A percentile compares a stretch with the other conserved stretches of the same genome.
phyloP scores from a whole-genome alignment of 1,140 invertebrate genomes.

The Mamestra configurata region DNA sequence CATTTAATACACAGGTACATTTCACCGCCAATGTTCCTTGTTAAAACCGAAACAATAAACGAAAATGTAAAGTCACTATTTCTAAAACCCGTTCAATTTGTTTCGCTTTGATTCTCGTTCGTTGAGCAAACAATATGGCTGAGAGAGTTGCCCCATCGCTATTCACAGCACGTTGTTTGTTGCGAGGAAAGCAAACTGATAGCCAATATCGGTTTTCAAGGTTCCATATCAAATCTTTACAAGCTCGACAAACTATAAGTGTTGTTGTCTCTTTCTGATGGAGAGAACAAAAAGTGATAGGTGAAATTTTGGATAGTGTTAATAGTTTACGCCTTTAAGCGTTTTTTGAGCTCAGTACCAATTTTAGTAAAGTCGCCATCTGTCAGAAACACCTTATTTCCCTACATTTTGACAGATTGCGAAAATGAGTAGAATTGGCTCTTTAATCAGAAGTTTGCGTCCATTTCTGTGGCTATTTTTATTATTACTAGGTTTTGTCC shows the following conservation, averaged over 20 bases:
- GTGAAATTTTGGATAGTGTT: neutral
- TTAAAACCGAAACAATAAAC: slow-evolving; percentile 13
- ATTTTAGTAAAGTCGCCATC: too few species aligned
- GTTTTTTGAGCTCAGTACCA: too few species aligned
- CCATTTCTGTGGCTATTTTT: too few species aligned
- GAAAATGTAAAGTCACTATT: neutral
- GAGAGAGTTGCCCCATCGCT: slow-evolving; percentile 17
- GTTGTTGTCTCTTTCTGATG: neutral
- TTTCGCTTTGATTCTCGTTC: slow-evolving; percentile 35
- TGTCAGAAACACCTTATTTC: too few species aligned
- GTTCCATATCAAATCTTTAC: slow-evolving; percentile 43
- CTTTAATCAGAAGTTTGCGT: too few species aligned
- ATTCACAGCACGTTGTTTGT: slow-evolving; percentile 33
- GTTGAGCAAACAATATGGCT: slow-evolving; percentile 29
- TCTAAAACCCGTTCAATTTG: slow-evolving; percentile 25
- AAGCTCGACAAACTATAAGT: slow-evolving; percentile 16
- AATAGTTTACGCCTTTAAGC: too few species aligned
- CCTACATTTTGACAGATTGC: too few species aligned
- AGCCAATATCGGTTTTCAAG: slow-evolving; percentile 35
- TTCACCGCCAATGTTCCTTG: neutral
- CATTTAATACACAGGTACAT: too few species aligned
- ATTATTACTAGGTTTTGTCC: too few species aligned
- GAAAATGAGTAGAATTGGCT: too few species aligned
- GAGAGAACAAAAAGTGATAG: neutral
- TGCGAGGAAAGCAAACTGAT: slow-evolving; percentile 38